Evolutionary conservation across 2,888 invertebrate species (phyloP), one percentile per base, ranked within the genome.

Genomic region (Megaustenia siamemsis): DNA sequence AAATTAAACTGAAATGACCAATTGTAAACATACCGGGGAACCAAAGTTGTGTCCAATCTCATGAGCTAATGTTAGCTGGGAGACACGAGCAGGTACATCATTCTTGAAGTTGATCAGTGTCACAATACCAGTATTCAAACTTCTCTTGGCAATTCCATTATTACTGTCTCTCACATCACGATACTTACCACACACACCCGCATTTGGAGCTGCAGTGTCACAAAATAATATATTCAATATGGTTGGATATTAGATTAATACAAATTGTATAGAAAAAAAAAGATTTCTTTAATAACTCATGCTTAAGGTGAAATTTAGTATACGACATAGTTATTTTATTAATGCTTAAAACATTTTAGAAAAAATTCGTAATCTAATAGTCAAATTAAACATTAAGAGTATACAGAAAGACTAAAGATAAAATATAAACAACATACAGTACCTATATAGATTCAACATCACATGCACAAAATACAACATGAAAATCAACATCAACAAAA

Each of bases 31-130:
- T 89, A 91, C 92, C 49, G 86, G 88, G 10, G 93, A 92, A 86
- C 99, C 99, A 94, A 99, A 99, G 94, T 99, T 99, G 93, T 99
- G 99, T 6, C 99, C 99, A 90, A 99, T 98, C 95, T 99, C 99
- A 94, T 99, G 99, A 0, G 99, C 99, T 89, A 99, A 95, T 0
- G 99, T 99, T 87, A 99, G 95, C 94, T 99, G 99, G 66, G 98
- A 98, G 49, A 99, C 99, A 95, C 98, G 98, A 0, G 98, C 97
- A 85, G 93, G 92, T 15, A 93, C 93, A 5, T 89, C 87, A 75
- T 90, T 88, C 94, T 99, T 98, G 95, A 99, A 99, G 95, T 99
- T 99, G 87, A 99, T 98, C 94, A 99, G 98, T 1, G 99, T 99
- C 89, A 99, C 99, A 93, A 99, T 99, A 86, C 99, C 99, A 0